A percentile compares a stretch with the other conserved stretches of the same genome.
These are phyloP conservation scores for Hydrochoerus hydrochaeris DNA, from an alignment of 2,113 vertebrate genomes.

Conservation along the genomic window DNA sequence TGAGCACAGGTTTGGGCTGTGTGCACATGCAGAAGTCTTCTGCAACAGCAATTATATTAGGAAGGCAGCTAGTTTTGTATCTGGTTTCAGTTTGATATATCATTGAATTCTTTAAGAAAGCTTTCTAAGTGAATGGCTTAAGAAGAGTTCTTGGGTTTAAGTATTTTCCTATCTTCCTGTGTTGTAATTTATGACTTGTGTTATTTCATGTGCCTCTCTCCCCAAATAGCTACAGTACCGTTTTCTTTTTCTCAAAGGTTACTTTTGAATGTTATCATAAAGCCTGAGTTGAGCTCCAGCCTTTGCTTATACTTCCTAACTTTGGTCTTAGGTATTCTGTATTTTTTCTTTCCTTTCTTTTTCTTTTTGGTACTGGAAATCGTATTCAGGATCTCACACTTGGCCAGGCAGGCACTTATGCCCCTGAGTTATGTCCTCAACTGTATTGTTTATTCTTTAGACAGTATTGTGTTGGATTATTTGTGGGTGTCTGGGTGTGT, in stretches of 20 bases:
- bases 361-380: too few species aligned
- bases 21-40: neutral
- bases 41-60: slow-evolving; percentile 10
- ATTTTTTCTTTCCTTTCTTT: neutral
- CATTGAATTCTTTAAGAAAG: slow-evolving; percentile 23
- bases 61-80: slow-evolving; percentile 9
- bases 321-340: neutral
- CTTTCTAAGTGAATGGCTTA: slow-evolving; percentile 47
- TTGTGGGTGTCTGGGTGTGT: neutral
- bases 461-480: neutral
- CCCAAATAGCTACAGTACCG: neutral
- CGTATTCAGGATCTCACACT: too few species aligned
- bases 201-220: slow-evolving; percentile 20
- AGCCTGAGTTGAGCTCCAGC: neutral
- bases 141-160: slow-evolving; percentile 39
- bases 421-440: too few species aligned
- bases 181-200: neutral
- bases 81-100: slow-evolving; percentile 47
- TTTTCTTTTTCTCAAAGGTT: slow-evolving; percentile 26
- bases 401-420: too few species aligned
- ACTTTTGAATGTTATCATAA: slow-evolving; percentile 46
- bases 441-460: neutral
- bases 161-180: neutral
- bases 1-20: neutral
- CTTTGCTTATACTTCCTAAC: slow-evolving; percentile 37